A percentile compares a stretch with the other conserved stretches of the same genome.
phyloP scores from a whole-genome alignment of 2,888 invertebrate species.

The Lutraria lutraria region DNA sequence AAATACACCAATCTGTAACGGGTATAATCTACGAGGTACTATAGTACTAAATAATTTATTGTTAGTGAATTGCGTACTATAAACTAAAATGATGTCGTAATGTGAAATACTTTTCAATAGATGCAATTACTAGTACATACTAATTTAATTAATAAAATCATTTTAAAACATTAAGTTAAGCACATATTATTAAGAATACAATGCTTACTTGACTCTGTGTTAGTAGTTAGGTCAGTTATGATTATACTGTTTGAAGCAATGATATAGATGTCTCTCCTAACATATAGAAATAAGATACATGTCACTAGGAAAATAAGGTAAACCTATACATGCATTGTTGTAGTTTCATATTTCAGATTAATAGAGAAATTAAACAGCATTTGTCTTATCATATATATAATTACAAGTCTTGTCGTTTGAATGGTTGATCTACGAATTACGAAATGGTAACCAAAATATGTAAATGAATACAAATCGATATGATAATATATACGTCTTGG shows the following conservation, averaged over 20 bases:
- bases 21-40: not conserved
- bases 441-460: no score
- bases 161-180: not conserved
- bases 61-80: not conserved
- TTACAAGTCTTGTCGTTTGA: no score
- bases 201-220: conserved; percentile 70
- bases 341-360: no score
- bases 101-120: not conserved
- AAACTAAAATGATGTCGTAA: not conserved
- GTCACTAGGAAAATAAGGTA: no score
- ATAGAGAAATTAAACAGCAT: no score
- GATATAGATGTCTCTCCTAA: conserved; percentile 90
- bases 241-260: conserved; percentile 90
- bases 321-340: no score
- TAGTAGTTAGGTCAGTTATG: conserved; percentile 89
- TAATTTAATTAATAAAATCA: no score
- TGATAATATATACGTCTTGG: no score
- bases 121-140: no score
- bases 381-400: no score
- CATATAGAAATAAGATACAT: conserved; percentile 72
- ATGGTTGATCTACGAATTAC: no score
- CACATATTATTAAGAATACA: not conserved
- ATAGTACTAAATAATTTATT: not conserved
- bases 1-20: not conserved
- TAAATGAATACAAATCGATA: no score